Evolutionary conservation across 2,797 vertebrate species (phyloP).

Genomic region (Diglossa cyanea): DNA sequence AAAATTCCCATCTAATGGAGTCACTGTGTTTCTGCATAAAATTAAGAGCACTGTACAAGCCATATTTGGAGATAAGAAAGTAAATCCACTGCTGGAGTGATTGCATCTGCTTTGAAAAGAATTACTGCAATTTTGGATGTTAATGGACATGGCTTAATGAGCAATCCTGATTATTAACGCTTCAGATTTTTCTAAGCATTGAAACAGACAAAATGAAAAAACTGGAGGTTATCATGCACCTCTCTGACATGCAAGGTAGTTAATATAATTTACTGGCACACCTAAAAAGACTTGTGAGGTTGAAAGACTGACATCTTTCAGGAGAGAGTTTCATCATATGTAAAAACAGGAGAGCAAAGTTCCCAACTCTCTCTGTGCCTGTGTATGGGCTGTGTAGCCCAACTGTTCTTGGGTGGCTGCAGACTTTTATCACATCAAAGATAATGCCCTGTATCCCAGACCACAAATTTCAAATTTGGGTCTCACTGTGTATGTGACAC

Average conservation of each 20-base stretch:
- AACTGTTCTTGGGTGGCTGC: neutral
- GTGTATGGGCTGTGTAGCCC: fast-evolving
- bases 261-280: neutral
- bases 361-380: fast-evolving
- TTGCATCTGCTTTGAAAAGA: slow-evolving; percentile 23
- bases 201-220: slow-evolving; percentile 8
- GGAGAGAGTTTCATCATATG: neutral
- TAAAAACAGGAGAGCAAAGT: neutral
- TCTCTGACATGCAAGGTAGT: neutral
- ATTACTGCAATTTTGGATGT: slow-evolving; percentile 9
- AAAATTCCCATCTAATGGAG: slow-evolving; percentile 55
- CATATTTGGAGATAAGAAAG: slow-evolving; percentile 44
- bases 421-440: fast-evolving
- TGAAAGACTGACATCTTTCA: neutral
- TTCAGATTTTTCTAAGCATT: neutral
- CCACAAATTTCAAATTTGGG: neutral
- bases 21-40: slow-evolving; percentile 39
- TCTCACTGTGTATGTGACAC: neutral
- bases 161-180: neutral
- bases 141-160: slow-evolving; percentile 13
- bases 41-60: slow-evolving; percentile 15
- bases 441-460: neutral
- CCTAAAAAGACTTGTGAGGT: neutral
- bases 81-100: slow-evolving; percentile 8
- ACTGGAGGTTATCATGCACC: neutral